Conservation (phyloP, 2,797 vertebrate genomes). For the Xenentodon cancila region DNA sequence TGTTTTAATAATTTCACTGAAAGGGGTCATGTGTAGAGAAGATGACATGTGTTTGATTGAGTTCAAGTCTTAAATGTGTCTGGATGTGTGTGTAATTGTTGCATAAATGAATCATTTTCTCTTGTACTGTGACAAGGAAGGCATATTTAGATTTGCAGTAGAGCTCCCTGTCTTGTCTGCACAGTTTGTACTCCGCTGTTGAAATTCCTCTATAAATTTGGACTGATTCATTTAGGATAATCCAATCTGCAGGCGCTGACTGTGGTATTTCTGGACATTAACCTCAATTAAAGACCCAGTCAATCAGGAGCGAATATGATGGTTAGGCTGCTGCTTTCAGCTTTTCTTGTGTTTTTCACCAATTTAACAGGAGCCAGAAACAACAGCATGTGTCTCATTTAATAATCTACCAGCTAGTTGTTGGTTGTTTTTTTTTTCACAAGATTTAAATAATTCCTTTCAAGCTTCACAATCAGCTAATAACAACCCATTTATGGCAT, state of each 20-base stretch:
- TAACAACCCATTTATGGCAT: slow-evolving; percentile 13
- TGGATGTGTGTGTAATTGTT: not conserved
- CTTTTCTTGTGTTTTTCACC: too few species aligned
- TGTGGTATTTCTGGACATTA: slow-evolving; percentile 5
- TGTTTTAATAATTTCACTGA: slow-evolving; percentile 17
- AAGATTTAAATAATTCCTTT: not conserved
- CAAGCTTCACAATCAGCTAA: not conserved
- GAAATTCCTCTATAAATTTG: slow-evolving; percentile 14
- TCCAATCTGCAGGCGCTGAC: slow-evolving; percentile 8
- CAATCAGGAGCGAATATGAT: not conserved
- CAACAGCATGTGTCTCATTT: not conserved
- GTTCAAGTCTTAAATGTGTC: not conserved
- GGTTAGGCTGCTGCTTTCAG: not conserved
- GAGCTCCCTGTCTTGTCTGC: slow-evolving; percentile 4
- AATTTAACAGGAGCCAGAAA: not conserved
- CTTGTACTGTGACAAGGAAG: slow-evolving; percentile 13
- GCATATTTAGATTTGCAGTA: not conserved
- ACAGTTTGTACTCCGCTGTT: slow-evolving; percentile 1
- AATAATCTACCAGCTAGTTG: not conserved
- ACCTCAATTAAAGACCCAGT: not conserved
- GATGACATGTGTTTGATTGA: not conserved
- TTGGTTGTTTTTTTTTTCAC: too few species aligned
- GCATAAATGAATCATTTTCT: slow-evolving; percentile 17
- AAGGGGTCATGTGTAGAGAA: slow-evolving; percentile 7
- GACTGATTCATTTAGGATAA: not conserved